phyloP scores from a whole-genome alignment of 2,113 vertebrate species.

The Aptenodytes forsteri region DNA sequence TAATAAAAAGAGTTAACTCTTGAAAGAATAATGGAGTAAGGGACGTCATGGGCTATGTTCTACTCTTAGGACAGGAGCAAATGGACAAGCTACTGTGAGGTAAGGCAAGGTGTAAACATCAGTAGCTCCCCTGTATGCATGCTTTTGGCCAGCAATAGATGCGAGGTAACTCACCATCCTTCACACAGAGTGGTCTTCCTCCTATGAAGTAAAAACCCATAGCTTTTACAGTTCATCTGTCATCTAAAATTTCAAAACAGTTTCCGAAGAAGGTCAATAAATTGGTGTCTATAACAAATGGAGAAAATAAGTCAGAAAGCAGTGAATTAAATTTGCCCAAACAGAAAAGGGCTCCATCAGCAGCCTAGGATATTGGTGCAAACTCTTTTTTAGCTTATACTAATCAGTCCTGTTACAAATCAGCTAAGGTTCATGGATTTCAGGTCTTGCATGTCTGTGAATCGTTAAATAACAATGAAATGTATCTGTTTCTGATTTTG shows the following conservation, averaged over 20 bases:
- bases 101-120: neutral
- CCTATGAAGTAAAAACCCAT: neutral
- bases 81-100: neutral
- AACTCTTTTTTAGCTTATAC: neutral
- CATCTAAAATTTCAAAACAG: neutral
- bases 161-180: rapidly evolving
- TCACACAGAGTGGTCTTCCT: neutral
- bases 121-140: neutral
- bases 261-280: neutral
- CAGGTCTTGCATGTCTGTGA: neutral
- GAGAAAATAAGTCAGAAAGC: neutral
- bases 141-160: neutral
- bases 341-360: rapidly evolving
- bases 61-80: neutral
- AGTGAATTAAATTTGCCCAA: neutral
- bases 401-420: neutral
- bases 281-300: neutral
- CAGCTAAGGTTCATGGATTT: neutral
- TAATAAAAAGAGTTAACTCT: conserved; percentile 12
- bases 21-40: neutral
- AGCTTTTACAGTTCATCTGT: neutral
- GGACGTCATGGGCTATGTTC: neutral
- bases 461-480: neutral
- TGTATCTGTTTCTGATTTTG: neutral
- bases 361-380: neutral